Evolutionary conservation across 2,113 vertebrate genomes (phyloP), one percentile per base, ranked within the genome.

Genomic region (Python bivittatus): DNA sequence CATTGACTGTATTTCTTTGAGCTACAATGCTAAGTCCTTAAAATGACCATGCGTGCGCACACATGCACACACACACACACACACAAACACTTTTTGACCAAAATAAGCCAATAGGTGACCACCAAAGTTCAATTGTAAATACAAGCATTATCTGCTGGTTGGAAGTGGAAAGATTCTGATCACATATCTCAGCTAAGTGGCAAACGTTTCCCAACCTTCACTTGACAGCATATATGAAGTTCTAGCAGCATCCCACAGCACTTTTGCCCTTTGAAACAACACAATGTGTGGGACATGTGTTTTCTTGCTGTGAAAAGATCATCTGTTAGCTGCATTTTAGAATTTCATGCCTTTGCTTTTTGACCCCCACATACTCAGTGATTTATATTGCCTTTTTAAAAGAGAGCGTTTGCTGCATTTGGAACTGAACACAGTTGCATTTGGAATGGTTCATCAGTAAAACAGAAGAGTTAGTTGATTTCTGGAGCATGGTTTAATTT

Each of bases 211-310:
- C 10, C 11, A 12, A 22, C 83, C 68, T 84, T 88, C 53, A 33
- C 84, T 92, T 92, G 72, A 64, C 8, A 27, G 44, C 64, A n/a
- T 57, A 57, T 27, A 56, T 72, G 25, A 68, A 91, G 84, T 86
- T 38, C 95, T 93, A 94, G 95, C 94, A 95, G 91, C 94, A 97
- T 97, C 96, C 96, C 97, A 95, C 91, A 94, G 86, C 92, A 86
- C 94, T 93, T 68, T 95, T 96, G 96, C 95, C 97, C 97, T 97
- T 97, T 88, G 92, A 95, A 96, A 58, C 92, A n/a, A 93, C 94
- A 92, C 0, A 0, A 58, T 94, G 52, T 94, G 96, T 97, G 96
- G 96, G 96, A 94, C 90, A 95, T 93, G 94, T 90, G 7, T 93
- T 95, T 93, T 94, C 90, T 89, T 84, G 83, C 92, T 52, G 91